These are phyloP conservation scores for Nemotelus nigrinus DNA, from an alignment of 2,888 invertebrate species.

Conservation along the genomic window DNA sequence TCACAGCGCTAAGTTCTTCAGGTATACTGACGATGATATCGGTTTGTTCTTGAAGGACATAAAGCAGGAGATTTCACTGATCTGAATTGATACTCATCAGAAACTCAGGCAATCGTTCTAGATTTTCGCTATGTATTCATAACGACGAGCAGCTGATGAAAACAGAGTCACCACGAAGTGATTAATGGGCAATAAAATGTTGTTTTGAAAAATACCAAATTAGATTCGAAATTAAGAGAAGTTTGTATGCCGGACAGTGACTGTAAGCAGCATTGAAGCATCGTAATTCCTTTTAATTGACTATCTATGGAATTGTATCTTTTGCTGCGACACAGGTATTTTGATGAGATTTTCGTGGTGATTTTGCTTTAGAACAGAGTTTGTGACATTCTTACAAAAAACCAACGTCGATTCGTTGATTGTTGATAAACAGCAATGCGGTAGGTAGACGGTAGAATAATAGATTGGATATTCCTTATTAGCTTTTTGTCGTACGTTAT, in stretches of 20 bases:
- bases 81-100: no score
- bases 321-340: neutral
- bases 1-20: no score
- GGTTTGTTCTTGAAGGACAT: neutral
- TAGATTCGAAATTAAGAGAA: neutral
- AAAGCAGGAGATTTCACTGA: neutral
- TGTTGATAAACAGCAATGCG: constrained; percentile 9
- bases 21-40: no score
- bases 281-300: no score
- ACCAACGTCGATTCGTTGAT: neutral
- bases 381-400: neutral
- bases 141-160: no score
- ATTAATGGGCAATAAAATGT: neutral
- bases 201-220: neutral
- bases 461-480: neutral
- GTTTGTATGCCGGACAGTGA: neutral
- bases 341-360: neutral
- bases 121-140: no score
- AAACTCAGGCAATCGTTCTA: no score
- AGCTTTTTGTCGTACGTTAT: no score
- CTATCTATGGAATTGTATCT: no score
- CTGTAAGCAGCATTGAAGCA: no score
- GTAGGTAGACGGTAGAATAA: constrained; percentile 8
- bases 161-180: no score
- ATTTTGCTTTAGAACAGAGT: neutral